Percentiles rank a stretch among this genome's conserved stretches.
These are phyloP conservation scores for Alentia gelatinosa DNA, from an alignment of 2,888 invertebrate genomes.

Conservation along the genomic window DNA sequence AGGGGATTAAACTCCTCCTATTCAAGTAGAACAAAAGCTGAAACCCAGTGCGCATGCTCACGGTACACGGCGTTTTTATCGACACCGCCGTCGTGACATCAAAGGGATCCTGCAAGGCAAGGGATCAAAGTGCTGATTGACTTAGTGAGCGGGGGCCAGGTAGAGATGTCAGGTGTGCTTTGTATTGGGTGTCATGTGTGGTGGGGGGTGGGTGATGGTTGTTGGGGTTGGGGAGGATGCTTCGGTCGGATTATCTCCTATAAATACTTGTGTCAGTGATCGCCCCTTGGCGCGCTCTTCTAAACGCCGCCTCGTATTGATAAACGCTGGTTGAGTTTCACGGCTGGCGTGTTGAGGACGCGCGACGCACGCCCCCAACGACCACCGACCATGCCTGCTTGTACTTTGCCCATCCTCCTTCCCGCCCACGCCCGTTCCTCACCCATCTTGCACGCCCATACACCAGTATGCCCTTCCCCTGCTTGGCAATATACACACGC, in stretches of 20 bases:
- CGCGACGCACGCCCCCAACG: too few species aligned
- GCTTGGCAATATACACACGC: too few species aligned
- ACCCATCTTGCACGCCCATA: too few species aligned
- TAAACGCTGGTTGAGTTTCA: background rate
- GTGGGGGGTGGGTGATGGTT: background rate
- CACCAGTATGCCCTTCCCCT: too few species aligned
- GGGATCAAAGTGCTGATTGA: slow-evolving; percentile 32
- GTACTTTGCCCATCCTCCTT: too few species aligned
- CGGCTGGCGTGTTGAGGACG: background rate
- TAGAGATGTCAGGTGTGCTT: background rate
- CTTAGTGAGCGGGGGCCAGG: background rate
- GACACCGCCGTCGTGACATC: background rate
- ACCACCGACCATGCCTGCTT: too few species aligned
- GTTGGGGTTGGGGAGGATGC: too few species aligned
- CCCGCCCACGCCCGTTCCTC: too few species aligned
- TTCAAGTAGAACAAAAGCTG: background rate
- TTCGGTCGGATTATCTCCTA: background rate
- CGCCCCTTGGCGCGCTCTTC: background rate
- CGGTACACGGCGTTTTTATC: background rate
- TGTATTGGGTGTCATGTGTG: slow-evolving; percentile 7
- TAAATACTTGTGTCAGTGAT: slow-evolving; percentile 12
- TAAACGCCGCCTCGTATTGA: background rate
- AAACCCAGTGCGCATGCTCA: background rate
- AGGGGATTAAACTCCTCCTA: background rate
- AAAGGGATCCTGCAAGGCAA: background rate